Base-by-base conservation (phyloP, 2,888 invertebrate species). In the Caenorhabditis plicata region DNA sequence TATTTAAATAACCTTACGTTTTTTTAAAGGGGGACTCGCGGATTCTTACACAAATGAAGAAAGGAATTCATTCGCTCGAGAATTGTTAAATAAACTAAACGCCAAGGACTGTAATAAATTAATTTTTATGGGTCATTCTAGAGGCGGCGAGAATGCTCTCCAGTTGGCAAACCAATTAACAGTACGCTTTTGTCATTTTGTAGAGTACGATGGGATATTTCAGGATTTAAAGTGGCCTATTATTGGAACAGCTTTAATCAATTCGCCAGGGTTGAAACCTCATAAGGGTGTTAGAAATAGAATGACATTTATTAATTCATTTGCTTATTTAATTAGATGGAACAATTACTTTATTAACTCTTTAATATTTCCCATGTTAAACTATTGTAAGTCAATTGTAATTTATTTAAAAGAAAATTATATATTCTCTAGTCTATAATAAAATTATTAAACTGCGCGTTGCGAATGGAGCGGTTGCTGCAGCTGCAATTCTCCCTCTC, bases 131-230 rank as follows among this genome's bases (percentile, higher is more conserved):
- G 61, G 61, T 25, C 61, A 61, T 27, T 61, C 61, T 13, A 46
- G 61, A 31, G 51, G 49, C 13, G 61, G 61, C 15, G 61, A 61
- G 26, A 61, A 48, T 40, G 54, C 61, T n/a, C 31, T 61, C 4
- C 55, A 61, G 23, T 17, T 61, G 29, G 50, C 55, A 2, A 35
- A 27, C 23, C 44, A 48, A 20, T 36, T 61, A 25, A 42, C 61
- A 20, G 61, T 61, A n/a, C 40, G 23, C 32, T 3, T 26, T n/a
- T 22, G 13, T 46, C 27, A 2, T 17, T n/a, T 7, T 22, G 2
- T 45, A n/a, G n/a, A 22, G 22, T 17, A 27, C 33, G n/a, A 13
- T 29, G 5, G 2, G 3, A 11, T 26, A n/a, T 36, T 43, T 26
- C 17, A 57, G 51, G 43, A 38, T 5, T 51, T 52, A 42, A 47